phyloP scores from a whole-genome alignment of 2,888 invertebrate species.

The Diplazon laetatorius region DNA sequence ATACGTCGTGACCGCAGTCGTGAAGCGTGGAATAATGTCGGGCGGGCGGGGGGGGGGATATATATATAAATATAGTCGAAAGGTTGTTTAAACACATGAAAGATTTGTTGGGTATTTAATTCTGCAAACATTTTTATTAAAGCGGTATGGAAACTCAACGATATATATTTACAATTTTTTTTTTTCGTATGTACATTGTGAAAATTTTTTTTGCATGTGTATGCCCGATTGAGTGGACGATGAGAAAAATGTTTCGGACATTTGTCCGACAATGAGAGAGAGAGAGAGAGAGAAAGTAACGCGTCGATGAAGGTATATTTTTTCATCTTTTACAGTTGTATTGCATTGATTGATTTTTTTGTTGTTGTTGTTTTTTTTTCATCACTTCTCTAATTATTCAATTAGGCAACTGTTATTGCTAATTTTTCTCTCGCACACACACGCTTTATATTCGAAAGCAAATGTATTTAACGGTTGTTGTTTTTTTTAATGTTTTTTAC shows the following conservation, averaged over 20 bases:
- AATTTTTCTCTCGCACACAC: slow-evolving; percentile 8
- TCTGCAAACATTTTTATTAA: slow-evolving; percentile 86
- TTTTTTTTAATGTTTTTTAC: too few species aligned
- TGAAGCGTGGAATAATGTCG: too few species aligned
- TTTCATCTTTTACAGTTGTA: slow-evolving; percentile 55
- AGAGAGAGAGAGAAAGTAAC: too few species aligned
- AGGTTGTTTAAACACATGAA: slow-evolving; percentile 64
- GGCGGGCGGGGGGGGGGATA: too few species aligned
- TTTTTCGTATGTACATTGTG: slow-evolving; percentile 81
- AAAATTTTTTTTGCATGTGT: slow-evolving; percentile 60
- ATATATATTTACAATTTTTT: slow-evolving; percentile 83
- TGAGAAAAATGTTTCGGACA: slow-evolving; percentile 40
- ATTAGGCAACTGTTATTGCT: slow-evolving; percentile 12
- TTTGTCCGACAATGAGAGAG: slow-evolving; percentile 47
- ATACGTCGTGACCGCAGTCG: too few species aligned
- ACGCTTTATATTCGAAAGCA: slow-evolving; percentile 26
- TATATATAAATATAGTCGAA: too few species aligned
- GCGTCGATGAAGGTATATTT: slow-evolving; percentile 53
- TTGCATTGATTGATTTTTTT: too few species aligned
- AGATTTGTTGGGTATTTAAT: slow-evolving; percentile 75
- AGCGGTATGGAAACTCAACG: slow-evolving; percentile 86
- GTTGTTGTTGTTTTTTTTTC: too few species aligned
- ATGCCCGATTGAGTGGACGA: slow-evolving; percentile 35
- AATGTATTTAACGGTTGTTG: too few species aligned
- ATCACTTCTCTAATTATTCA: slow-evolving; percentile 18